Percentiles rank a stretch among this genome's conserved stretches.
phyloP scores from a whole-genome alignment of 2,888 invertebrate genomes.

The Heliconius hortense region DNA sequence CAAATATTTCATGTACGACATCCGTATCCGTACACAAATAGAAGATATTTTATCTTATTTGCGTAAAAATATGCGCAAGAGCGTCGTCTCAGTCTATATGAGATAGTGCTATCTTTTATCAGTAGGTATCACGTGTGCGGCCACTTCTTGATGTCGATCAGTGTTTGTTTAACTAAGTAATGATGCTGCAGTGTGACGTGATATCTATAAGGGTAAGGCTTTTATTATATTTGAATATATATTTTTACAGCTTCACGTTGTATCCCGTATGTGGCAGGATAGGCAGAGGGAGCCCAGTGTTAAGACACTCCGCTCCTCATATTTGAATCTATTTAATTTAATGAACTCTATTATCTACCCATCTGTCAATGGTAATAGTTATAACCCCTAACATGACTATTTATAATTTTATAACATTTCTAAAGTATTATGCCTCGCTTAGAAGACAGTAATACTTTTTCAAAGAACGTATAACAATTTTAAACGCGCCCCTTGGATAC shows the following conservation, averaged over 20 bases:
- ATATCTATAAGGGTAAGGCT: constrained; percentile 59
- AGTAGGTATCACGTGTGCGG: constrained; percentile 9
- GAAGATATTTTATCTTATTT: constrained; percentile 12
- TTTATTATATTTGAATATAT: constrained; percentile 12
- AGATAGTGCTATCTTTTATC: constrained; percentile 25
- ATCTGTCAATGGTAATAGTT: not conserved
- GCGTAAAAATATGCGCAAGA: constrained; percentile 15
- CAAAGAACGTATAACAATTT: too few relatives aligned
- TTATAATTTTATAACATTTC: too few relatives aligned
- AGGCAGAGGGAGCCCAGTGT: too few relatives aligned
- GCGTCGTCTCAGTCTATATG: not conserved
- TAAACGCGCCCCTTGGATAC: too few relatives aligned
- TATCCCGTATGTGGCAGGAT: too few relatives aligned
- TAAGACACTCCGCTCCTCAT: too few relatives aligned
- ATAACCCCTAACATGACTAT: too few relatives aligned
- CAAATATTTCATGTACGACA: not conserved
- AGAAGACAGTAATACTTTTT: too few relatives aligned
- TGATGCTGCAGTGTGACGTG: constrained; percentile 64
- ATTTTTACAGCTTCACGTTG: too few relatives aligned
- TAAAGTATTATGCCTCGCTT: too few relatives aligned
- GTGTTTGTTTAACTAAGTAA: constrained; percentile 39
- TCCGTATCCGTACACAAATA: constrained; percentile 19
- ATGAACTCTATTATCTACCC: not conserved
- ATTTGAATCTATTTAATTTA: too few relatives aligned
- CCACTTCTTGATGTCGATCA: constrained; percentile 16